Percentiles rank a stretch among this genome's conserved stretches.
phyloP scores from a whole-genome alignment of 2,113 vertebrate genomes.

The Machaerirhynchus nigripectus region DNA sequence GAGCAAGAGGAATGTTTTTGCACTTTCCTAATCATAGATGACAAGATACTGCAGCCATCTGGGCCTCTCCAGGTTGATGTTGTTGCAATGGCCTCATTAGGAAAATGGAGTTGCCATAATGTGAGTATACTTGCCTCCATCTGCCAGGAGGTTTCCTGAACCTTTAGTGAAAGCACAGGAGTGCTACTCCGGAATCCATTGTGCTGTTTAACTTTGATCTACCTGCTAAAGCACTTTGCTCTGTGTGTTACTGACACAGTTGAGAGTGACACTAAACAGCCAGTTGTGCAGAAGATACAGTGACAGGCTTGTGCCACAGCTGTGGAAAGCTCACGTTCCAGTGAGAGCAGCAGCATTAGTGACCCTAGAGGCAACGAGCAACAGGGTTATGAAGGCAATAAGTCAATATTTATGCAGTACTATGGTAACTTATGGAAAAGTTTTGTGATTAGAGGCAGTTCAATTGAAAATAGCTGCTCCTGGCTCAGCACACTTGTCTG shows the following conservation, averaged over 20 bases:
- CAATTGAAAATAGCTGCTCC: neutral
- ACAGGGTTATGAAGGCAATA: neutral
- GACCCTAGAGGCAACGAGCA: neutral
- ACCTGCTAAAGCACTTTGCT: neutral
- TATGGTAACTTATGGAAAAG: neutral
- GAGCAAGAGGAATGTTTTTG: neutral
- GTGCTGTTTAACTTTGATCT: neutral
- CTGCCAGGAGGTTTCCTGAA: neutral
- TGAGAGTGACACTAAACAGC: neutral
- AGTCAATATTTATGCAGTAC: neutral
- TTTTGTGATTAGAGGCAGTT: neutral
- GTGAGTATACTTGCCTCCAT: neutral
- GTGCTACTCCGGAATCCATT: neutral
- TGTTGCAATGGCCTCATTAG: neutral
- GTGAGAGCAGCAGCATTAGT: neutral
- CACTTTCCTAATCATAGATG: neutral
- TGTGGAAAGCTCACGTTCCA: too few relatives aligned
- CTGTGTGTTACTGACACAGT: neutral
- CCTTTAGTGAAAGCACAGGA: neutral
- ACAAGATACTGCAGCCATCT: neutral
- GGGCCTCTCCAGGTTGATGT: neutral
- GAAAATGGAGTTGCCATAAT: constrained; percentile 18
- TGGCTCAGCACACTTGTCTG: neutral
- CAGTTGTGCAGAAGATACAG: neutral
- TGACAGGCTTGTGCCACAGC: neutral